phyloP scores from a whole-genome alignment of 2,113 vertebrate genomes.

The Tragulus kanchil region DNA sequence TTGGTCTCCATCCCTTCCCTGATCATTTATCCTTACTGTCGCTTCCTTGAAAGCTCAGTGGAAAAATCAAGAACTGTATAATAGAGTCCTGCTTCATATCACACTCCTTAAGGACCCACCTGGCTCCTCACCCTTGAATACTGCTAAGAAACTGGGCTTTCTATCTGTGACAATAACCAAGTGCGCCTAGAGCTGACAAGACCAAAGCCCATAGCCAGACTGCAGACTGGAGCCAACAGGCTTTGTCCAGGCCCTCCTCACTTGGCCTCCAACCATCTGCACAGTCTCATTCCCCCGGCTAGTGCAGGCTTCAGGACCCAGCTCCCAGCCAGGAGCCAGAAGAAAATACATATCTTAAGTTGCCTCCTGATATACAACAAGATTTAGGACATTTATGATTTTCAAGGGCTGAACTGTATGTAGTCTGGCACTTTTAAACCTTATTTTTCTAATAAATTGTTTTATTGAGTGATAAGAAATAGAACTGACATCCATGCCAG shows the following conservation, averaged over 20 bases:
- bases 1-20: background rate
- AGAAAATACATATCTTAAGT: conserved; percentile 58
- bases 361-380: conserved; percentile 57
- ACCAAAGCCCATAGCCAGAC: accelerated
- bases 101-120: background rate
- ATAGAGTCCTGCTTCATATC: conserved; percentile 5
- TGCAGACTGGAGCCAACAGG: background rate
- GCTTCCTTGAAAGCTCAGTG: background rate
- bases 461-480: conserved; percentile 85
- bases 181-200: background rate
- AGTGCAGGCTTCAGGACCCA: background rate
- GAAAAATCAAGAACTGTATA: conserved; percentile 31
- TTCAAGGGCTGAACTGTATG: conserved; percentile 36
- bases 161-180: background rate
- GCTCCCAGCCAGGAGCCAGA: conserved; percentile 18
- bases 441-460: conserved; percentile 80
- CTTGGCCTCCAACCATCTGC: background rate
- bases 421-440: conserved; percentile 77
- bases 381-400: conserved; percentile 75
- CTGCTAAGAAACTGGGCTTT: background rate
- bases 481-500: conserved; percentile 79
- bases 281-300: background rate
- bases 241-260: background rate
- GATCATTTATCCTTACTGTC: background rate
- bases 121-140: background rate